Base-by-base conservation (phyloP, 53 echinoderm and acorn worm genomes). In the Patiria pectinifera region DNA sequence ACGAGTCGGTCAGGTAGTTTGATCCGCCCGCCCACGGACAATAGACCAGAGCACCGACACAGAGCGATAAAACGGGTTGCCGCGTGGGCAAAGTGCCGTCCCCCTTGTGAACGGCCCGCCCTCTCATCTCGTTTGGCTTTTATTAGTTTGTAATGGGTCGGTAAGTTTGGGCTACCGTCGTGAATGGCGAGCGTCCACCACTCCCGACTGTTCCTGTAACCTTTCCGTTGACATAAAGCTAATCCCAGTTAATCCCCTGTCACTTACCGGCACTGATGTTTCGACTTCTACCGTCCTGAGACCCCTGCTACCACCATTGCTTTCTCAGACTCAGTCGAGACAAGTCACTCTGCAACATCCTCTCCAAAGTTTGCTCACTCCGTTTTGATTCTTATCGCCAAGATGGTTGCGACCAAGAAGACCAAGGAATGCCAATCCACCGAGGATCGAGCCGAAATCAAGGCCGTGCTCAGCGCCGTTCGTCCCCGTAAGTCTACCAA, bases 401-500 rank as follows among this genome's bases (percentile, higher is more conserved):
- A 6, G 9, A 82, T 82, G 82, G 82, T 82, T 82, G 21, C 82
- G 7, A n/a, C 82, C 15, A 72, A 46, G 76, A 87, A 76, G 75
- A 87, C 47, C 18, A 11, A 45, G 35, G 85, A 69, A 43, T 12
- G 63, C 69, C 8, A 19, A 16, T 48, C 80, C 80, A 79, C 45
- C 9, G 80, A 79, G 13, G 48, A 79, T 45, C 46, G 25, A 6
- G 19, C 59, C 60, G 16, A 58, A 15, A 3, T 19, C 46, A 79
- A 23, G 58, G 59, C 83, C 60, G 60, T 59, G n/a, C 26, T 60
- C 23, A 83, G 60, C 89, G 46, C 77, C 45, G 26, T 13, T 45
- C 80, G 86, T 70, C 15, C 78, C 63, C 92, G 92, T 4, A 92
- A 82, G 82, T 93, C 92, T 6, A 93, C 93, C 59, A 93, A 93